phyloP scores from a whole-genome alignment of 1,140 invertebrate species.

The Aphidius ervi region DNA sequence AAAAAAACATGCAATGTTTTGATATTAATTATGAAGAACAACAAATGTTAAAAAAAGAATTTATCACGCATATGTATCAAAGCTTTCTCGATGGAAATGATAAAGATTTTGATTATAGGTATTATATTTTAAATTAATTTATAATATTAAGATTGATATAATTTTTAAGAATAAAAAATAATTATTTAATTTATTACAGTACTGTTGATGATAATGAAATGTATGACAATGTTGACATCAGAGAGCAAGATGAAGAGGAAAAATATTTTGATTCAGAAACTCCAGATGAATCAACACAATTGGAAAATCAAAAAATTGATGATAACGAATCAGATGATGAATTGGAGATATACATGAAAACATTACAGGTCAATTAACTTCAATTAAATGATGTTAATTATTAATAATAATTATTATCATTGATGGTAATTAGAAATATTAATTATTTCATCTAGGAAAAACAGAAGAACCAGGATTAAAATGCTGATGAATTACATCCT shows the following conservation, averaged over 20 bases:
- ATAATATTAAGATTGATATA: not conserved
- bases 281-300: conserved; percentile 53
- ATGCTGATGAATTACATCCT: no score
- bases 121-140: conserved; percentile 19
- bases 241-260: conserved; percentile 76
- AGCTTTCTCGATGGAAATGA: conserved; percentile 83
- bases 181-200: conserved; percentile 37
- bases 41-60: conserved; percentile 73
- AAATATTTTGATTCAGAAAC: conserved; percentile 83
- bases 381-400: conserved; percentile 27
- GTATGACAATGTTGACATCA: conserved; percentile 71
- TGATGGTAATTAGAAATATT: no score
- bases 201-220: conserved; percentile 71
- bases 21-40: conserved; percentile 51
- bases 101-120: conserved; percentile 77
- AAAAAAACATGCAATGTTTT: conserved; percentile 6
- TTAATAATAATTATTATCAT: conserved; percentile 2
- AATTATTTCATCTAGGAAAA: no score
- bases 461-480: no score
- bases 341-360: conserved; percentile 69
- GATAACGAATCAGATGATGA: conserved; percentile 60
- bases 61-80: conserved; percentile 81
- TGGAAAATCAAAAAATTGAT: conserved; percentile 49
- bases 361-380: conserved; percentile 43
- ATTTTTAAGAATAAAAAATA: not conserved